These are phyloP conservation scores for Whitmania pigra DNA, from an alignment of 1,140 invertebrate genomes.

Conservation along the genomic window DNA sequence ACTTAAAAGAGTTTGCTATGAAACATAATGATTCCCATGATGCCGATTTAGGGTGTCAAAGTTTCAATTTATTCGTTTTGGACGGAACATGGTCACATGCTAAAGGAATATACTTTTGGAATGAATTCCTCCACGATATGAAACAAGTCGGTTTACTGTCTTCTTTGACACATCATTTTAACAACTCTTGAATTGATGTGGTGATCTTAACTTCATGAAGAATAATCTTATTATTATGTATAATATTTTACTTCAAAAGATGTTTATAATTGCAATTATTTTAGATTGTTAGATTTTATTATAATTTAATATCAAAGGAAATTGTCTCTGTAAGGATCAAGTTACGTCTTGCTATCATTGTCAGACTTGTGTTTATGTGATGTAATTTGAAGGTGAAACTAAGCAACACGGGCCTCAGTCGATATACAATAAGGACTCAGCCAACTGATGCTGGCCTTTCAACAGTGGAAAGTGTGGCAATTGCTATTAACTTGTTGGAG, in stretches of 20 bases:
- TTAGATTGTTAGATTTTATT: no score
- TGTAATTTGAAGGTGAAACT: constrained; percentile 55
- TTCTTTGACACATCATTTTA: constrained; percentile 3
- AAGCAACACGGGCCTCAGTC: constrained; percentile 55
- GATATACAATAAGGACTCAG: constrained; percentile 82
- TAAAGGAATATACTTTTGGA: constrained; percentile 49
- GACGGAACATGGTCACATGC: constrained; percentile 91
- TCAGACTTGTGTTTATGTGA: background rate
- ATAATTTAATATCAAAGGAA: no score
- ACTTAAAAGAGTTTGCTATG: constrained; percentile 45
- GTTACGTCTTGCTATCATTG: no score
- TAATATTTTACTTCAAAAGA: background rate
- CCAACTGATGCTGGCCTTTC: constrained; percentile 79
- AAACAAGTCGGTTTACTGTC: constrained; percentile 39
- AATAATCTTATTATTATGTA: background rate
- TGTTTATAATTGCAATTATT: no score
- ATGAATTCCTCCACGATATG: constrained; percentile 36
- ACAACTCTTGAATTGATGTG: background rate
- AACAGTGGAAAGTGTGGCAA: constrained; percentile 74
- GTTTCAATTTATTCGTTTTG: constrained; percentile 61
- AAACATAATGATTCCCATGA: background rate
- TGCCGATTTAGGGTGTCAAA: background rate
- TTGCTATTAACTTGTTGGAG: constrained; percentile 66
- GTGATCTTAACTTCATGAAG: background rate
- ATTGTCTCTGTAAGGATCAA: no score